A percentile compares a stretch with the other conserved stretches of the same genome.
These are phyloP conservation scores for Pandion haliaetus DNA, from an alignment of 2,113 vertebrate genomes.

Conservation along the genomic window DNA sequence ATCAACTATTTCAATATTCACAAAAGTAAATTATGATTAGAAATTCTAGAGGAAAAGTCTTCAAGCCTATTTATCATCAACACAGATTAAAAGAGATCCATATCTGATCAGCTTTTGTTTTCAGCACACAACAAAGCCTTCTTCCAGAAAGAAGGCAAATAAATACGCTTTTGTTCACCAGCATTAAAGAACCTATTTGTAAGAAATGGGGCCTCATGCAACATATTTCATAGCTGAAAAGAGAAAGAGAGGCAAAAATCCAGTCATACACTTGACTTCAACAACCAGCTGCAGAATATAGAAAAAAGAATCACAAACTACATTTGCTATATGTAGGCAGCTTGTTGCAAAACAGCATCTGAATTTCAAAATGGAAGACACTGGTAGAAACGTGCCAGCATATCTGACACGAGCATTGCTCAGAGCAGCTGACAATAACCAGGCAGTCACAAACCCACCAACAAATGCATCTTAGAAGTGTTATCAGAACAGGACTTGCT, in stretches of 20 bases:
- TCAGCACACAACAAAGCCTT: slow-evolving; percentile 14
- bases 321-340: background rate
- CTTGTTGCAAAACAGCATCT: background rate
- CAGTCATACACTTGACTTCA: background rate
- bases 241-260: background rate
- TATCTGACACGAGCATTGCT: background rate
- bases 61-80: background rate
- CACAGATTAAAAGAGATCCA: background rate
- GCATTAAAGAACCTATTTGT: slow-evolving; percentile 7
- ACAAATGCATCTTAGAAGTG: background rate
- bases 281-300: background rate
- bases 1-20: background rate
- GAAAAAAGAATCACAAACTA: background rate
- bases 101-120: slow-evolving; percentile 28
- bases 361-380: background rate
- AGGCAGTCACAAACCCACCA: background rate
- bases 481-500: background rate
- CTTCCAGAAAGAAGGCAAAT: slow-evolving; percentile 10
- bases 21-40: background rate
- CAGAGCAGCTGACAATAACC: background rate
- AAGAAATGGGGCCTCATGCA: slow-evolving; percentile 17
- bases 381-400: background rate
- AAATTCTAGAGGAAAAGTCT: background rate
- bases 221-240: slow-evolving; percentile 13
- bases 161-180: slow-evolving; percentile 43